A percentile compares a stretch with the other conserved stretches of the same genome.
phyloP scores from a whole-genome alignment of 2,113 vertebrate genomes.

The Procapra przewalskii region DNA sequence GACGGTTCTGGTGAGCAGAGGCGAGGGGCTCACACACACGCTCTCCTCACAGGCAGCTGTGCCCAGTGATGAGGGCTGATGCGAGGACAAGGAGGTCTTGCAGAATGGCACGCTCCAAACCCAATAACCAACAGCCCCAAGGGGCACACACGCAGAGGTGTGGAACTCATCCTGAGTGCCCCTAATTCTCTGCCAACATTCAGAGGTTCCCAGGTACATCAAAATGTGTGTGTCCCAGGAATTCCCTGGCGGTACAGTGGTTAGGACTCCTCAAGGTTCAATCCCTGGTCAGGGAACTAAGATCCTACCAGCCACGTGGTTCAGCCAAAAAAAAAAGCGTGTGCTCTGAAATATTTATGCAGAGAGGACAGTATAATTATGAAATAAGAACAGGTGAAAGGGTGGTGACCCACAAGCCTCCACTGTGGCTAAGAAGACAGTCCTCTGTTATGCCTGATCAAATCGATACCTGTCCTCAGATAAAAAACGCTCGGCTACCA shows the following conservation, averaged over 20 bases:
- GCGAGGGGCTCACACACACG: not conserved
- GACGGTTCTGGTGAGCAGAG: not conserved
- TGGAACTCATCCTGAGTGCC: not conserved
- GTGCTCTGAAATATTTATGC: not conserved
- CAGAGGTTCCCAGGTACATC: not conserved
- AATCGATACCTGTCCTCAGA: not conserved
- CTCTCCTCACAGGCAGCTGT: rapidly evolving
- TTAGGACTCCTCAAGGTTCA: not conserved
- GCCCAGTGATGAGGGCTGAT: not conserved
- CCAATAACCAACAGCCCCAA: not conserved
- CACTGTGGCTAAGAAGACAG: not conserved
- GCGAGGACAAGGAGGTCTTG: not conserved
- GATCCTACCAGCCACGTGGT: not conserved
- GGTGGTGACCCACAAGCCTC: not conserved
- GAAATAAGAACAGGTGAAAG: not conserved
- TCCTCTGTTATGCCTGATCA: not conserved
- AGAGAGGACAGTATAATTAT: not conserved
- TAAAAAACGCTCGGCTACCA: not conserved
- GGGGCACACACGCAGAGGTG: not conserved
- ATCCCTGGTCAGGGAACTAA: not conserved
- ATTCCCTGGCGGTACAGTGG: not conserved
- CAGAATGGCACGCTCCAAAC: not conserved
- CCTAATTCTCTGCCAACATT: not conserved
- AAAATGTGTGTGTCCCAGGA: not conserved
- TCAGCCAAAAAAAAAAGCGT: not conserved